Percentiles rank a stretch among this genome's conserved stretches.
Conservation (phyloP, 2,888 invertebrate genomes). For the Auanema freiburgensis region DNA sequence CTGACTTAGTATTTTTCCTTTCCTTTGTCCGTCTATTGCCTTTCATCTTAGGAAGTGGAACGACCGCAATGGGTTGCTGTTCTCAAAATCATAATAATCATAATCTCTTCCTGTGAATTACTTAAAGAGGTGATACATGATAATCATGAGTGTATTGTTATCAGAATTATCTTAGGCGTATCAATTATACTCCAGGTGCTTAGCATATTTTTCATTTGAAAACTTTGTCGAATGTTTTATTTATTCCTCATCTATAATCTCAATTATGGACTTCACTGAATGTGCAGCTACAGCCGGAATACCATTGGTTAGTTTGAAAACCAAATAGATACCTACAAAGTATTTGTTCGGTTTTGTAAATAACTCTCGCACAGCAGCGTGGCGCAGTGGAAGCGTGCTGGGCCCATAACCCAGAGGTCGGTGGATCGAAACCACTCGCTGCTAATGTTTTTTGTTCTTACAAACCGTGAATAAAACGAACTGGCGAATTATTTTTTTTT, state of each 20-base stretch:
- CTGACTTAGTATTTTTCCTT: background rate
- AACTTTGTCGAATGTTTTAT: slow-evolving; percentile 69
- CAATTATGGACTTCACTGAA: slow-evolving; percentile 66
- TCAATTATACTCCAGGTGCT: slow-evolving; percentile 66
- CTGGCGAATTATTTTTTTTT: too few species aligned
- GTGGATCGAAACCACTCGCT: slow-evolving; percentile 9
- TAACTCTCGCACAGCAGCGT: background rate
- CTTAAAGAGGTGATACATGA: slow-evolving; percentile 65
- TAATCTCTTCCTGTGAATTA: slow-evolving; percentile 65
- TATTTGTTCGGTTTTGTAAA: too few species aligned
- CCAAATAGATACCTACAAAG: too few species aligned
- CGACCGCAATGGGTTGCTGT: background rate
- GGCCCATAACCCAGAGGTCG: background rate
- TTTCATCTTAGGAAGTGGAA: background rate
- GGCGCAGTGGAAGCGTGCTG: background rate
- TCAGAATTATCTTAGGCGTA: slow-evolving; percentile 61
- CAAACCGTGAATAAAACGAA: too few species aligned
- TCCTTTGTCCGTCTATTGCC: background rate
- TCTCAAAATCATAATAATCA: slow-evolving; percentile 50
- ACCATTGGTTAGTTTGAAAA: slow-evolving; percentile 59
- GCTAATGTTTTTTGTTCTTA: slow-evolving; percentile 1
- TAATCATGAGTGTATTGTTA: background rate
- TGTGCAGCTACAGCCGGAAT: slow-evolving; percentile 66
- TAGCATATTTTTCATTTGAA: slow-evolving; percentile 67
- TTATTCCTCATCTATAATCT: slow-evolving; percentile 66